Evolutionary conservation across 2,888 invertebrate species (phyloP).

Genomic region (Apocheima hispidaria): DNA sequence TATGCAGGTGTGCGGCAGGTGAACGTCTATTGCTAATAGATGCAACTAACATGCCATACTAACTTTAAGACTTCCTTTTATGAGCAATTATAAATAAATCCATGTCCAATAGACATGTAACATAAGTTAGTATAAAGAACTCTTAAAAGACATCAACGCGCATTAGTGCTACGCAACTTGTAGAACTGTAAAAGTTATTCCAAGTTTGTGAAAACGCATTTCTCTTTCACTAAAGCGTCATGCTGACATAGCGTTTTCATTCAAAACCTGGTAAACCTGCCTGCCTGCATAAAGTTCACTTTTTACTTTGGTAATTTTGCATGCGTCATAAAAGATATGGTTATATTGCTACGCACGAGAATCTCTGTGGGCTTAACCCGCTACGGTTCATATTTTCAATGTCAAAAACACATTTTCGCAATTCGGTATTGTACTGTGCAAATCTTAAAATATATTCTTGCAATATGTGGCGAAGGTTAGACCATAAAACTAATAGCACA

Average conservation of each 20-base stretch:
- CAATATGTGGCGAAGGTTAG: conserved; percentile 27
- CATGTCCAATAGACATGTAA: neutral
- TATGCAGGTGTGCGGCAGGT: conserved; percentile 56
- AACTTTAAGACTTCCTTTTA: neutral
- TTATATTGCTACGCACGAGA: neutral
- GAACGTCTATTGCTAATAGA: conserved; percentile 53
- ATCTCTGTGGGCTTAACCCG: too few relatives aligned
- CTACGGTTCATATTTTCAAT: conserved; percentile 18
- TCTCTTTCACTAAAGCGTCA: conserved; percentile 12
- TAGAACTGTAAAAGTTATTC: conserved; percentile 1
- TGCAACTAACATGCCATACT: conserved; percentile 17
- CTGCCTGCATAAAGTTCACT: neutral
- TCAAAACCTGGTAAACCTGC: too few relatives aligned
- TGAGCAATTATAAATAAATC: neutral
- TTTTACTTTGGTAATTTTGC: neutral
- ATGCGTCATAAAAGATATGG: neutral
- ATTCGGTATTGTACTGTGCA: conserved; percentile 2
- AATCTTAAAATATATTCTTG: conserved; percentile 1
- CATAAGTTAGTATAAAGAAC: neutral
- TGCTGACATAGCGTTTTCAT: conserved; percentile 15
- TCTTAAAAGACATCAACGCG: conserved; percentile 27
- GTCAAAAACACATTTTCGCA: conserved; percentile 10
- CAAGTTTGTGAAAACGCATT: conserved; percentile 11
- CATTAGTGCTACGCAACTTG: conserved; percentile 6
- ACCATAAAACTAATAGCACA: conserved; percentile 25